Conservation (phyloP, 1,140 invertebrate species). For the Gryllus bimaculatus region DNA sequence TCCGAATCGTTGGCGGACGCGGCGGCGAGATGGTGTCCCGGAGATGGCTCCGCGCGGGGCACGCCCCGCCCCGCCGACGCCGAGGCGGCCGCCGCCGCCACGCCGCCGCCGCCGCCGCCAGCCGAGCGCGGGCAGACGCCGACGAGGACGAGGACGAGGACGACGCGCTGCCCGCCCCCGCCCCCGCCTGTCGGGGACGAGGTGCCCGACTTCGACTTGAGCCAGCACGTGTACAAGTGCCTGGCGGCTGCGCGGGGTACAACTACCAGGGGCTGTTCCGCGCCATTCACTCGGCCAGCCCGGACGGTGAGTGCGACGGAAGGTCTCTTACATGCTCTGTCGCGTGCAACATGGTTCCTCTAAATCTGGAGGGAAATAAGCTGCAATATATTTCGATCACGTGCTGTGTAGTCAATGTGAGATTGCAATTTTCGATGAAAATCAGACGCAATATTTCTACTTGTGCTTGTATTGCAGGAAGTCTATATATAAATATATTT, state of each 20-base stretch:
- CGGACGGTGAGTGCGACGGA: conserved; percentile 31
- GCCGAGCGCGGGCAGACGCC: conserved; percentile 39
- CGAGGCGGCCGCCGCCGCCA: background rate
- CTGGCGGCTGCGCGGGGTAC: conserved; percentile 80
- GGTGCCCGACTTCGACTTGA: conserved; percentile 31
- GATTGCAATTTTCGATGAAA: too few species aligned
- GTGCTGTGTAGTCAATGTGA: too few species aligned
- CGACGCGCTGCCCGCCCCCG: conserved; percentile 36
- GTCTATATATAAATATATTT: too few species aligned
- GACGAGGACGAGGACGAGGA: conserved; percentile 41
- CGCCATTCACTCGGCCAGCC: conserved; percentile 44
- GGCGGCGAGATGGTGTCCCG: too few species aligned
- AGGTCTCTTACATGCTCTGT: too few species aligned
- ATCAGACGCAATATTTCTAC: too few species aligned
- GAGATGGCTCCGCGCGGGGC: too few species aligned
- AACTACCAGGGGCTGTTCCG: conserved; percentile 76
- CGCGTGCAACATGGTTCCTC: too few species aligned
- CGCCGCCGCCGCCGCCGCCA: background rate
- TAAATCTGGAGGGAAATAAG: too few species aligned
- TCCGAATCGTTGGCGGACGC: too few species aligned
- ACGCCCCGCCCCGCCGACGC: background rate
- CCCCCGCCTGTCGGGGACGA: conserved; percentile 26
- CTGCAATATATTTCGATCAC: too few species aligned
- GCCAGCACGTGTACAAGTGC: conserved; percentile 86
- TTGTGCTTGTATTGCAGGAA: too few species aligned